Evolutionary conservation across 2,797 vertebrate genomes (phyloP), one percentile per base, ranked within the genome.

Genomic region (Streptopelia turtur): DNA sequence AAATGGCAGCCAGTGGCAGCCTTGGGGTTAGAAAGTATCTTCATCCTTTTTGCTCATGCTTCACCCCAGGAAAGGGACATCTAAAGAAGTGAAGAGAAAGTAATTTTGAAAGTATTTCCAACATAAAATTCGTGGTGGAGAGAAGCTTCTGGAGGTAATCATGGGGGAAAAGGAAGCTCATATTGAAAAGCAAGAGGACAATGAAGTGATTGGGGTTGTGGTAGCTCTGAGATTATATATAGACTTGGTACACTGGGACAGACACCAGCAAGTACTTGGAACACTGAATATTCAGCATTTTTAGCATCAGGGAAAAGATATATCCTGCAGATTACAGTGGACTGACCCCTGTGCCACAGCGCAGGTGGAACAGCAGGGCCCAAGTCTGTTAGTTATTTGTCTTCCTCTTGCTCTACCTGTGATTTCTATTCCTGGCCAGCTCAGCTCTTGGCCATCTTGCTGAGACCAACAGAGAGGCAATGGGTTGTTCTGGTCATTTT

Each of bases 331-430:
- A 72, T 39, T 72, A 61, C 72, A 69, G 33, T 27, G 28, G 65
- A 21, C 65, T 85, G 71, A 85, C 41, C 65, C n/a, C 50, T 80
- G 27, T 84, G 56, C 71, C 49, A 13, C 9, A 52, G 68, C 33
- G 37, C 93, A 87, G 83, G 71, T 92, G 86, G 78, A 91, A 80
- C 66, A 89, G 70, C 35, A 74, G 53, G 57, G 41, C 53, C 85
- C 61, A 70, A 68, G 90, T 83, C 91, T 87, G 64, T 72, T 83
- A 30, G 45, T 61, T 41, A n/a, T 95, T 92, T 81, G 21, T 87
- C 78, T 95, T 93, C 57, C 53, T 91, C 33, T 70, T 87, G 20
- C 59, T 80, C 25, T 76, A 59, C 93, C 69, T 89, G 23, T 33
- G 53, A 52, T 70, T 90, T 65, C 61, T 83, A 0, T 76, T 91